These are phyloP conservation scores for Smittia aterrima DNA, from an alignment of 2,888 invertebrate genomes.

Conservation along the genomic window DNA sequence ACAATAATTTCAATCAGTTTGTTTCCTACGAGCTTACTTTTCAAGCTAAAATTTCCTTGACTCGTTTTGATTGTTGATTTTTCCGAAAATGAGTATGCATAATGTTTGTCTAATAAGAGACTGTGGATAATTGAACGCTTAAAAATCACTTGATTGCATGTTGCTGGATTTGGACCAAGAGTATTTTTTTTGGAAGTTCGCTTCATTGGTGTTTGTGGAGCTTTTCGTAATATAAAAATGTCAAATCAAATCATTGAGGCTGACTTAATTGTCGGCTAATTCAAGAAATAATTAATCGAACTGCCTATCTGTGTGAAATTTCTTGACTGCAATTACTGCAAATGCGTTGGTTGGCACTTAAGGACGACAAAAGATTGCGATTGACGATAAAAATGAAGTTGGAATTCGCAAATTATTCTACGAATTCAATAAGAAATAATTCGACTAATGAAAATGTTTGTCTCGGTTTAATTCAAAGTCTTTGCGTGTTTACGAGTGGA, in stretches of 20 bases:
- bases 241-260: conserved; percentile 7
- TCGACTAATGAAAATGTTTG: neutral
- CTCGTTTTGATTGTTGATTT: too few relatives aligned
- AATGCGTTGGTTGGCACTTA: neutral
- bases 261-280: neutral
- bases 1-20: too few relatives aligned
- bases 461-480: too few relatives aligned
- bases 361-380: neutral
- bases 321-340: neutral
- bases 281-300: conserved; percentile 6
- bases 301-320: neutral
- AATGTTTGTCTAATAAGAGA: too few relatives aligned
- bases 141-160: too few relatives aligned
- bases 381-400: conserved; percentile 5
- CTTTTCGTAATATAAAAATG: neutral
- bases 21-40: too few relatives aligned
- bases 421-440: neutral
- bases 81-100: too few relatives aligned
- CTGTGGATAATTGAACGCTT: too few relatives aligned
- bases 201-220: neutral
- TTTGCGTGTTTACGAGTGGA: too few relatives aligned
- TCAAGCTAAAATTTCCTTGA: too few relatives aligned
- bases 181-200: neutral
- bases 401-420: too few relatives aligned
- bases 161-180: neutral